Conservation (phyloP, 1,140 invertebrate genomes). For the Drosophila aff. region DNA sequence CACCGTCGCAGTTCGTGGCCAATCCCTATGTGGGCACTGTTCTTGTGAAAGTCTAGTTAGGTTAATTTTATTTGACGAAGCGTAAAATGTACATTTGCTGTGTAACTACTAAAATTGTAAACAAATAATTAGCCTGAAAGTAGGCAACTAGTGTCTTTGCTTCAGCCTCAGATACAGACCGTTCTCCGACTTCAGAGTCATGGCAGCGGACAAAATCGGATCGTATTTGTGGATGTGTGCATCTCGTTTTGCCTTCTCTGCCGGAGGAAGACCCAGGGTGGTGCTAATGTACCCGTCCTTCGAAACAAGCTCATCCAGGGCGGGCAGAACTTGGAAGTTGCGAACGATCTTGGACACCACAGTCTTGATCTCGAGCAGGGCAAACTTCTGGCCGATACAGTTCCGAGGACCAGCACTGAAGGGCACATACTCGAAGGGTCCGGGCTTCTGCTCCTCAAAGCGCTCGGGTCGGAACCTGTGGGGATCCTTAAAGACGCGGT, state of each 20-base stretch:
- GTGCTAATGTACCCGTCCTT: constrained; percentile 65
- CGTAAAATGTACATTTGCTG: neutral
- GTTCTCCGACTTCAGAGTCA: constrained; percentile 77
- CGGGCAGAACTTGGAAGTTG: constrained; percentile 74
- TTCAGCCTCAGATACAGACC: constrained; percentile 67
- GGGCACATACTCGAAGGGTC: constrained; percentile 87
- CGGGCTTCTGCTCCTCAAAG: constrained; percentile 87
- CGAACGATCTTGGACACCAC: constrained; percentile 85
- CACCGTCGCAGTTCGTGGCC: constrained; percentile 58
- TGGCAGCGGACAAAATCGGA: constrained; percentile 64
- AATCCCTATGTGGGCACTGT: constrained; percentile 72
- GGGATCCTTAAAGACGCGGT: constrained; percentile 89
- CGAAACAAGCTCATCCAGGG: constrained; percentile 68
- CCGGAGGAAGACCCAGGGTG: constrained; percentile 43
- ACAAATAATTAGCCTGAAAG: neutral
- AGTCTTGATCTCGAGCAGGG: constrained; percentile 85
- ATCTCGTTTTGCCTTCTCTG: constrained; percentile 40
- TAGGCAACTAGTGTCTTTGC: constrained; percentile 35
- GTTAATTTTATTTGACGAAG: constrained; percentile 8
- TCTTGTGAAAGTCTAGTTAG: constrained; percentile 58
- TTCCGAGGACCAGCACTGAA: constrained; percentile 86
- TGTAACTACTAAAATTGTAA: neutral
- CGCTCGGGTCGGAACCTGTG: constrained; percentile 91
- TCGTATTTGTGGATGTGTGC: constrained; percentile 69
- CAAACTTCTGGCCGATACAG: constrained; percentile 85